phyloP scores from a whole-genome alignment of 2,113 vertebrate genomes.

The Tupaia chinensis region DNA sequence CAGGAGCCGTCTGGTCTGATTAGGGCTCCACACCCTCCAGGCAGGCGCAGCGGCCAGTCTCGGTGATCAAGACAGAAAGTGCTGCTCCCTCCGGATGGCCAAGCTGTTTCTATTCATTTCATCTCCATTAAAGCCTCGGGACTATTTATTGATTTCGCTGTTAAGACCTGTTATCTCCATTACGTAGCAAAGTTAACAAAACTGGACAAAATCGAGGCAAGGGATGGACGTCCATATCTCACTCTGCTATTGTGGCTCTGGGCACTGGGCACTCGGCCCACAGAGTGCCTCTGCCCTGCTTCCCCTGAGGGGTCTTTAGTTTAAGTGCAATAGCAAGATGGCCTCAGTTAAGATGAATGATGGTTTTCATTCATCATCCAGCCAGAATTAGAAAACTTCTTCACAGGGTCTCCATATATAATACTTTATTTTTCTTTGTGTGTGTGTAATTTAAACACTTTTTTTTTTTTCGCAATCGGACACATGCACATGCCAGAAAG shows the following conservation, averaged over 20 bases:
- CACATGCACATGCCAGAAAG: no score
- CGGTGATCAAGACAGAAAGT: rapidly evolving
- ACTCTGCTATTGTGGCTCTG: background rate
- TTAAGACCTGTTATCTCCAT: slow-evolving; percentile 45
- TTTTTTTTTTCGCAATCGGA: no score
- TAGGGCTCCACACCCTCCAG: background rate
- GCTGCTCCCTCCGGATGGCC: background rate
- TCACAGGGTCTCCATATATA: rapidly evolving
- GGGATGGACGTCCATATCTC: rapidly evolving
- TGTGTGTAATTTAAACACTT: no score
- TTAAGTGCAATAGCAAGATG: no score
- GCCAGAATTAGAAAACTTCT: no score
- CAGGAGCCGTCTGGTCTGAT: background rate
- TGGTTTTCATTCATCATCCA: no score
- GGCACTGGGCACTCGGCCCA: no score
- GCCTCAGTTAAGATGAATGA: no score
- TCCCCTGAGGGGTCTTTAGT: no score
- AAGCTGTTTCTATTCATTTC: background rate
- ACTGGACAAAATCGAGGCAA: rapidly evolving
- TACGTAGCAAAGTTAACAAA: background rate
- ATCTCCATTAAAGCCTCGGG: background rate
- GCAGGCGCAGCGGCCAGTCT: no score
- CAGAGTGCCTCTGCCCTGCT: no score
- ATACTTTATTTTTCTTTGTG: no score
- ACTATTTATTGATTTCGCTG: background rate